Conservation (phyloP, 2,888 invertebrate genomes). For the Eupithecia subfuscata region DNA sequence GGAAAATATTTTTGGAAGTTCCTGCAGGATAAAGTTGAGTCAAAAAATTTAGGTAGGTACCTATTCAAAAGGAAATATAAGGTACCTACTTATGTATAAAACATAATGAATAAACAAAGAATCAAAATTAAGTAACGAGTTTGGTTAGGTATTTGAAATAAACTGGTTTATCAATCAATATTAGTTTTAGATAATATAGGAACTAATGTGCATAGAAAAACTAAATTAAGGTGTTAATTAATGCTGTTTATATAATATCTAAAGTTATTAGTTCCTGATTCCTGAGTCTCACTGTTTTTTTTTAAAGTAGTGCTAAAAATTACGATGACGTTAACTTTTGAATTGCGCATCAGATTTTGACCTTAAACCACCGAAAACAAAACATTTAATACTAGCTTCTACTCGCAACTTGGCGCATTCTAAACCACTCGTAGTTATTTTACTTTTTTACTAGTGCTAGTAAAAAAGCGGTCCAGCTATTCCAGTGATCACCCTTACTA, state of each 20-base stretch:
- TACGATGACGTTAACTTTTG: neutral
- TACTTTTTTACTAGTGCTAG: neutral
- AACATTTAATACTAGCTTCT: neutral
- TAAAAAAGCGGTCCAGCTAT: neutral
- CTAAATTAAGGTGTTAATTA: conserved; percentile 2
- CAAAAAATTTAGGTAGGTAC: neutral
- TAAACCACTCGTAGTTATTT: neutral
- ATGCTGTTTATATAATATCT: neutral
- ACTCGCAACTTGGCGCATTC: neutral
- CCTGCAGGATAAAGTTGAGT: neutral
- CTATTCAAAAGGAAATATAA: neutral
- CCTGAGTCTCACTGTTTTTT: neutral
- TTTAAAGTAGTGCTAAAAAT: neutral
- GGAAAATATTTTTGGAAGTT: neutral
- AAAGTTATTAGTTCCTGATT: conserved; percentile 3
- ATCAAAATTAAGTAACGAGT: neutral
- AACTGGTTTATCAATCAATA: neutral
- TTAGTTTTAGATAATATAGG: neutral
- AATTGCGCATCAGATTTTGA: conserved; percentile 1
- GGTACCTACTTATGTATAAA: neutral
- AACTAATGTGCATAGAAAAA: neutral
- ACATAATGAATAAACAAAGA: neutral
- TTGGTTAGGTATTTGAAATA: neutral
- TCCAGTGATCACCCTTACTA: neutral
- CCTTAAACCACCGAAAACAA: neutral